phyloP scores from a whole-genome alignment of 2,113 vertebrate species.

The Indicator indicator region DNA sequence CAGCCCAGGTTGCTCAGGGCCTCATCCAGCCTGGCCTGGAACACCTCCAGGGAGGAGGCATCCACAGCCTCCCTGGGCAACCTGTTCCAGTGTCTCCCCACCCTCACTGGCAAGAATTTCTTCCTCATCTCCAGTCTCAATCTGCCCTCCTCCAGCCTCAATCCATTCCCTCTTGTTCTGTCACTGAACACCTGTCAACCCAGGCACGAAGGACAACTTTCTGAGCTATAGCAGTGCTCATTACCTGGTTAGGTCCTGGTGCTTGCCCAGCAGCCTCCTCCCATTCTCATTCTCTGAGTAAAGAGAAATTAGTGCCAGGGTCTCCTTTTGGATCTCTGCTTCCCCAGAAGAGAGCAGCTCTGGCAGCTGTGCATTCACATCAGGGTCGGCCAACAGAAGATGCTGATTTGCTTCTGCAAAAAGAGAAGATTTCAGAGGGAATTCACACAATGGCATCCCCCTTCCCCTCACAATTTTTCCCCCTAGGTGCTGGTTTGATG shows the following conservation, averaged over 20 bases:
- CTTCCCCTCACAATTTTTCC: rapidly evolving
- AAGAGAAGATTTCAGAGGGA: not conserved
- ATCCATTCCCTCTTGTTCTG: no score
- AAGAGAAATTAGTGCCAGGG: constrained; percentile 78
- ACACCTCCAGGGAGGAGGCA: no score
- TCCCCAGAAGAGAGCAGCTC: constrained; percentile 70
- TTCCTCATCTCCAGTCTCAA: no score
- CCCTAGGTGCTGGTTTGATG: no score
- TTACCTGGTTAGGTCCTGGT: constrained; percentile 81
- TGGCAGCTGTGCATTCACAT: constrained; percentile 68
- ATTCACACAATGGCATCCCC: rapidly evolving
- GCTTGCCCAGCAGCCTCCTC: constrained; percentile 72
- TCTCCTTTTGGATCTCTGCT: constrained; percentile 66
- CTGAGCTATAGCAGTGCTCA: not conserved
- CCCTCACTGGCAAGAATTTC: no score
- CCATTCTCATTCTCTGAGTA: constrained; percentile 72
- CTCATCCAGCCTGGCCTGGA: no score
- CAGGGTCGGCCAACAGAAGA: constrained; percentile 73
- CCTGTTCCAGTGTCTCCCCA: no score
- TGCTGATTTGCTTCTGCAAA: constrained; percentile 88
- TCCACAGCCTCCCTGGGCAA: no score
- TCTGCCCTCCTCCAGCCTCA: no score
- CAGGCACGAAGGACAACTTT: not conserved
- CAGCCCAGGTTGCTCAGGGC: no score
- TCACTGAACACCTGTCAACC: no score